Base-by-base conservation (phyloP, 2,888 invertebrate genomes). In the Serripes groenlandicus region DNA sequence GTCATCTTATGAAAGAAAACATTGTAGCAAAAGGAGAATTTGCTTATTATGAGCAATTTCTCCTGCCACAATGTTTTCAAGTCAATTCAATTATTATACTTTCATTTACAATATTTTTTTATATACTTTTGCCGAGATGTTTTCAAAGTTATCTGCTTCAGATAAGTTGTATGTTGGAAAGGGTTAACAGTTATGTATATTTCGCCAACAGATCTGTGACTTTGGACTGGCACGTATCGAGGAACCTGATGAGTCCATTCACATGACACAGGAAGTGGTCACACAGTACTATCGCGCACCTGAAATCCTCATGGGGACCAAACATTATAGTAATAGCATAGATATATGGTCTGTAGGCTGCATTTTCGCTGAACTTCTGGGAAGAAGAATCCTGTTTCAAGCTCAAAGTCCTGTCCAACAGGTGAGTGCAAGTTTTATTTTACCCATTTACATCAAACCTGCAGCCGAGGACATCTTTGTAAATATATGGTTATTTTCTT, bases 291-390 rank as follows among this genome's bases (percentile, higher is more conserved):
- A 99, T 95, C 97, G 99, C 88, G 99, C 99, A 30, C 99, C 99
- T 0, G 99, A 99, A 96, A 98, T 99, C 92, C 96, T 99, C 83
- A 99, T 99, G 99, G 99, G 99, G 37, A 98, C 99, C 37, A 97
- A 97, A 92, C 98, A 99, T 94, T 99, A 99, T 95, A 97, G 98
- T 9, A 97, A 97, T 15, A 98, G 99, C 4, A 98, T 99, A 64
- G 99, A 99, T 95, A 98, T 99, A 75, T 99, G 99, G 99, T 98
- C 98, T 60, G 99, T 99, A 64, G 99, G 99, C 66, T 99, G 99
- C 95, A 99, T 99, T 95, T 99, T 99, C 94, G 99, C 99, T 54
- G 99, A 99, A 95, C 96, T 99, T 81, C 96, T 99, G 69, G 98
- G 99, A 78, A 96, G 99, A 87, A 96, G 99, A 92, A 99, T 99